These are phyloP conservation scores for Paracyclopina nana DNA, from an alignment of 1,140 invertebrate species.

Conservation along the genomic window DNA sequence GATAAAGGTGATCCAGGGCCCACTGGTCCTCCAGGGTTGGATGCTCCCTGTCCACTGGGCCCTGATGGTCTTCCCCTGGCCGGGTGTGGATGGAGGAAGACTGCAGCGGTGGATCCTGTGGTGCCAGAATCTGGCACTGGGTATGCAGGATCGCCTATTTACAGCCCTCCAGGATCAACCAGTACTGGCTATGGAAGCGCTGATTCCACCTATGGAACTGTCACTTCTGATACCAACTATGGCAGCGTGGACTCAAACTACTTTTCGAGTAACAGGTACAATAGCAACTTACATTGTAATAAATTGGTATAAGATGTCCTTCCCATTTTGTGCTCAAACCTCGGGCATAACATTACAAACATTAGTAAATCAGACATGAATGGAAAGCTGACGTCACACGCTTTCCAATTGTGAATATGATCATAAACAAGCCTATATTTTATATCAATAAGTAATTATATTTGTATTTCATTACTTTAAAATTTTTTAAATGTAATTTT, in stretches of 20 bases:
- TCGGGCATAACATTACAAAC: too few species aligned
- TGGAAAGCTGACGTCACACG: not conserved
- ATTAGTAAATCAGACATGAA: not conserved
- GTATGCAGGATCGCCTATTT: not conserved
- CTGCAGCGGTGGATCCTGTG: not conserved
- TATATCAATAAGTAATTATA: too few species aligned
- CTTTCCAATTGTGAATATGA: too few species aligned
- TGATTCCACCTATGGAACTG: not conserved
- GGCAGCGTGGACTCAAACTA: not conserved
- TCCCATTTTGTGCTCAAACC: too few species aligned
- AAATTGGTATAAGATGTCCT: too few species aligned
- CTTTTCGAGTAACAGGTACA: too few species aligned
- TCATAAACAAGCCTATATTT: too few species aligned
- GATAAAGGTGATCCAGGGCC: slow-evolving; percentile 43
- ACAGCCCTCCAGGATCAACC: not conserved
- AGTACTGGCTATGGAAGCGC: not conserved
- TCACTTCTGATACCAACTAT: not conserved
- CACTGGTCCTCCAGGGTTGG: slow-evolving; percentile 30
- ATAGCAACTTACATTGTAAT: too few species aligned
- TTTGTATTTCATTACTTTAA: too few species aligned
- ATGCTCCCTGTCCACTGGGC: slow-evolving; percentile 87
- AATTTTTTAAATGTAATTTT: too few species aligned
- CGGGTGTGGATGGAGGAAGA: slow-evolving; percentile 61
- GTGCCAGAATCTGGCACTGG: not conserved
- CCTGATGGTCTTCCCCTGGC: slow-evolving; percentile 77